Base-by-base conservation (phyloP, 2,797 vertebrate species). In the Chloroceryle amazona region DNA sequence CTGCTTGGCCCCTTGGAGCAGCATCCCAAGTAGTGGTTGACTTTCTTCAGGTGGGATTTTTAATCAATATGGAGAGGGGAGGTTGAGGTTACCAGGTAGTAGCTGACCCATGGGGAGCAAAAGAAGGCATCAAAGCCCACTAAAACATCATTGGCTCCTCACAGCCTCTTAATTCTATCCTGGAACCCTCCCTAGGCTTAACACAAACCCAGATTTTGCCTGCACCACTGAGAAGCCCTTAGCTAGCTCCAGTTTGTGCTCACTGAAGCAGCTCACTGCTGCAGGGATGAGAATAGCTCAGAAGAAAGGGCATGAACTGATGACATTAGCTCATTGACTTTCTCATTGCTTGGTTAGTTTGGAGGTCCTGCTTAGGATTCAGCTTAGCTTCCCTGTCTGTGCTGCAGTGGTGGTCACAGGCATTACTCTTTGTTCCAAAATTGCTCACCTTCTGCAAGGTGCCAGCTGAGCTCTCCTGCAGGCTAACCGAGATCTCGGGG, bases 401-500 rank as follows among this genome's bases (percentile, higher is more conserved):
- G 54, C 51, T n/a, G 13, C 19, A 19, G 26, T 46, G 54, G 12
- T 29, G 0, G 49, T 33, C 52, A 72, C 3, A 2, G 17, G 9
- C 31, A 5, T 21, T 41, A 19, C 10, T 42, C 6, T 58, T 62
- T 4, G 6, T 31, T 94, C 85, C 87, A 80, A 51, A 52, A 80
- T 76, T 26, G 55, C 97, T 97, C 57, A 98, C 98, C 97, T 97
- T 86, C 86, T 88, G 90, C 0, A 3, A 37, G 52, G 62, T 72
- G 86, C 83, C 89, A 51, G 19, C 44, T 46, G 95, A 93, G 47
- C 55, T 88, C 37, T 95, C 88, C 90, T 96, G 91, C 79, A 94
- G 29, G 41, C 75, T 93, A n/a, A 91, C 7, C 26, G 90, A 87
- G 65, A 96, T 97, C 96, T 98, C 86, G 4, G 97, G 97, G 58